Conservation (phyloP, 1,140 invertebrate genomes). For the Melanaphis sacchari region DNA sequence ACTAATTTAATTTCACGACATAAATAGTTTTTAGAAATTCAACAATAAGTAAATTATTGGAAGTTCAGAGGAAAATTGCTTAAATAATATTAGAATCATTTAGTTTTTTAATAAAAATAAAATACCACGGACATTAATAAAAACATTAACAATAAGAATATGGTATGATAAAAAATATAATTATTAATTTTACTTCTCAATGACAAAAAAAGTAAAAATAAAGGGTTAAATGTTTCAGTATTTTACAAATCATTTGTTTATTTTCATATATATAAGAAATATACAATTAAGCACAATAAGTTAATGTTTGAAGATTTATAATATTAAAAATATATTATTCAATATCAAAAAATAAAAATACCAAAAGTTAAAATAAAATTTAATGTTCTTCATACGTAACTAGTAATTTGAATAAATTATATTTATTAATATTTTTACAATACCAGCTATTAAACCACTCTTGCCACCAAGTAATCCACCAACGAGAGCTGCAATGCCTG, state of each 20-base stretch:
- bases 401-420: neutral
- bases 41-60: neutral
- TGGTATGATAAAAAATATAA: too few species aligned
- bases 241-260: neutral
- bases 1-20: neutral
- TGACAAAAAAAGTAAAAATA: too few species aligned
- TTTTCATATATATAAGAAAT: too few species aligned
- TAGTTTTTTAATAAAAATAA: too few species aligned
- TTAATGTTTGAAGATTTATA: too few species aligned
- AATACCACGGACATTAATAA: too few species aligned
- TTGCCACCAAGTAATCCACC: conserved; percentile 44
- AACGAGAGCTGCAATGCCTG: conserved; percentile 27
- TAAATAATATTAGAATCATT: neutral
- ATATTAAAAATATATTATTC: neutral
- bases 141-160: too few species aligned
- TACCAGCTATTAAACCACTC: conserved; percentile 33
- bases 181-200: too few species aligned
- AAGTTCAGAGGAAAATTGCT: neutral
- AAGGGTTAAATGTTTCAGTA: too few species aligned
- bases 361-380: neutral
- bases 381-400: neutral
- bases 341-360: neutral
- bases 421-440: neutral
- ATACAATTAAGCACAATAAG: too few species aligned
- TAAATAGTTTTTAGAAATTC: neutral